These are phyloP conservation scores for Tragelaphus buxtoni DNA, from an alignment of 2,113 vertebrate genomes.

Conservation along the genomic window DNA sequence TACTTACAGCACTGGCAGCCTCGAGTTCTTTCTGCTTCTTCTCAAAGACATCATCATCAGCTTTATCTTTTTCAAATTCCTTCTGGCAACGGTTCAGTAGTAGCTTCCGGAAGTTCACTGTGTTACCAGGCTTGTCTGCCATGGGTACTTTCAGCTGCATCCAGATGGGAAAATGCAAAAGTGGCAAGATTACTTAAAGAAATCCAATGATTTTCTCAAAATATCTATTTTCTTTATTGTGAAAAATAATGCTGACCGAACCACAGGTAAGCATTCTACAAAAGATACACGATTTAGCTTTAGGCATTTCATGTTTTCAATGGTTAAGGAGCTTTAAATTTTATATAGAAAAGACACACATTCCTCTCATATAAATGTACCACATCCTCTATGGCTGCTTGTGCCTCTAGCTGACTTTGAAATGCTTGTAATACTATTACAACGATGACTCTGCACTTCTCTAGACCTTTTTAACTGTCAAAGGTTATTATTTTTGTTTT, in stretches of 20 bases:
- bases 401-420: neutral
- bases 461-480: neutral
- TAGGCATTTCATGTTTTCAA: constrained; percentile 4
- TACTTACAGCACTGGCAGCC: constrained; percentile 88
- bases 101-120: constrained; percentile 96
- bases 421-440: neutral
- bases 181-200: neutral
- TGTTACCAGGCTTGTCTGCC: constrained; percentile 93
- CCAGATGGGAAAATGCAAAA: constrained; percentile 44
- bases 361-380: neutral
- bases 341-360: neutral
- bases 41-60: constrained; percentile 96
- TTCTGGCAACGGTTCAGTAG: constrained; percentile 98
- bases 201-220: neutral
- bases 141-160: constrained; percentile 93
- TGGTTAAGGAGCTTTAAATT: neutral
- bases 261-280: neutral
- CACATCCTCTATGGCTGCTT: neutral
- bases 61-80: constrained; percentile 98
- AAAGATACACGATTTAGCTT: neutral
- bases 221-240: neutral
- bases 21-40: constrained; percentile 98
- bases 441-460: neutral
- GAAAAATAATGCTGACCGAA: neutral
- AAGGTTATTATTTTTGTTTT: neutral